Conservation (phyloP, 92 coral and sea anemone genomes). For the Meandrina meandrites region DNA sequence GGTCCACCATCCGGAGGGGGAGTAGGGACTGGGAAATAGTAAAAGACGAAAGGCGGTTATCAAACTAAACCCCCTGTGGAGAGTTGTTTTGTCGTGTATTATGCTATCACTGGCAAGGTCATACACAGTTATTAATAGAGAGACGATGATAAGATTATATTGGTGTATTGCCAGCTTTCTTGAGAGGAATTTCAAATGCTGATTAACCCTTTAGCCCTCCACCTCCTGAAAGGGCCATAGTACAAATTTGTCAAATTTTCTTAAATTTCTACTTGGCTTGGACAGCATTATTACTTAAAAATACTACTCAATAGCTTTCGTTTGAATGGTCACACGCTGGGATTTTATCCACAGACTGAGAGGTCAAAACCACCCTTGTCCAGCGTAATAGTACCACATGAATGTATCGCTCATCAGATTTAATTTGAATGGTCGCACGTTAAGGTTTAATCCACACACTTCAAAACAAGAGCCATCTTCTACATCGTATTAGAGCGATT, state of each 20-base stretch:
- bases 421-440: background rate
- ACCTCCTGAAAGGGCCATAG: background rate
- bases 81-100: background rate
- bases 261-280: background rate
- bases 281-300: background rate
- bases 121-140: background rate
- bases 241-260: background rate
- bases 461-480: no score
- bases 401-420: background rate
- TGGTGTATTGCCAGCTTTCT: background rate
- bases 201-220: no score
- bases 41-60: background rate
- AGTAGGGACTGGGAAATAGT: slow-evolving; percentile 30
- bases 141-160: background rate
- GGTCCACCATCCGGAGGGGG: slow-evolving; percentile 24
- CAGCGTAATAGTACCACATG: background rate
- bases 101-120: background rate
- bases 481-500: no score
- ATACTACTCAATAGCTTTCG: background rate
- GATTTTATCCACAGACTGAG: no score
- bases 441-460: no score
- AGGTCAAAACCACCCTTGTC: no score
- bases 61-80: background rate
- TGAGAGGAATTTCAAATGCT: slow-evolving; percentile 3
- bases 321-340: no score